Conservation (phyloP, 1,140 invertebrate species). For the Hormaphis cornu region DNA sequence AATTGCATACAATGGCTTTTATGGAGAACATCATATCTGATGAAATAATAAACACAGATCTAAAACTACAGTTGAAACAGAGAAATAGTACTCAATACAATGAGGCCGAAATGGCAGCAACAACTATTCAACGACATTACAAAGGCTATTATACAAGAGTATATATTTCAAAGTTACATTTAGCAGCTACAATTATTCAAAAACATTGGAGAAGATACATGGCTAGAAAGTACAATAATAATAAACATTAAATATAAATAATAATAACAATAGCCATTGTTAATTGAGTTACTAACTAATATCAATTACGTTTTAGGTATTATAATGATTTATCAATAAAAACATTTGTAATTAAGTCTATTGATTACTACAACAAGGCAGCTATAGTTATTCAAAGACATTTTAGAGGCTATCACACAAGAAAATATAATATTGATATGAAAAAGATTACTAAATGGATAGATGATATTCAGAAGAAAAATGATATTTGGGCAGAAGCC, state of each 20-base stretch:
- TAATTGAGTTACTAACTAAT: neutral
- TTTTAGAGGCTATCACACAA: conserved; percentile 5
- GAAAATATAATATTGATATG: conserved; percentile 1
- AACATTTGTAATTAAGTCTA: neutral
- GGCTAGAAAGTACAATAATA: neutral
- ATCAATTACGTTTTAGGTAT: neutral
- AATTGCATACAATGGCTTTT: conserved; percentile 2
- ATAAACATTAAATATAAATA: neutral
- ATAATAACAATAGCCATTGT: neutral
- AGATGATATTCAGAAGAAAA: neutral
- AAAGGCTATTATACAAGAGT: conserved; percentile 4
- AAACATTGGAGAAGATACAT: conserved; percentile 1
- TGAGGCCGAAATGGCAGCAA: neutral
- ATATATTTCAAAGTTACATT: neutral
- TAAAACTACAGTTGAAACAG: neutral
- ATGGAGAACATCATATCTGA: neutral
- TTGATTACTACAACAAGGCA: conserved; percentile 13
- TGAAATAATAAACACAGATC: neutral
- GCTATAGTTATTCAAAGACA: conserved; percentile 3
- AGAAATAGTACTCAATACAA: neutral
- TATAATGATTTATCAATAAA: neutral
- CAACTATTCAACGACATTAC: conserved; percentile 18
- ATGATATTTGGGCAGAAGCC: neutral
- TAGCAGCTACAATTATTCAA: conserved; percentile 4
- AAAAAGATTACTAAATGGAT: neutral